Base-by-base conservation (phyloP, 2,797 vertebrate species). In the Pantherophis alleghaniensis region DNA sequence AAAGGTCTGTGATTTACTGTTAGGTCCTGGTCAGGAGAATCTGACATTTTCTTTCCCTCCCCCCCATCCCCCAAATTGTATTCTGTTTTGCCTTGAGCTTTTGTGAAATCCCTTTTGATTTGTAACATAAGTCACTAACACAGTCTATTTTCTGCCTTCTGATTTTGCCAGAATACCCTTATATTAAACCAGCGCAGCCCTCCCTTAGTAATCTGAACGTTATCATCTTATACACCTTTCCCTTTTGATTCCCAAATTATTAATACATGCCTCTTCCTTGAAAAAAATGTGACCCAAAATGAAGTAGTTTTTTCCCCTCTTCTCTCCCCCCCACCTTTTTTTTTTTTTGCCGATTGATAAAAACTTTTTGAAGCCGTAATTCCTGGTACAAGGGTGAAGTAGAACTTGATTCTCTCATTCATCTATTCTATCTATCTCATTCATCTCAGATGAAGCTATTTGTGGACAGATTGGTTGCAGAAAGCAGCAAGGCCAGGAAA, bases 91-190 rank as follows among this genome's bases (percentile, higher is more conserved):
- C 55, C 59, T 89, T 61, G 51, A 89, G 32, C 11, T 60, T 53
- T 92, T 89, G 69, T 79, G 59, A 89, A 89, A 88, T 22, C 22
- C 22, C 51, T 28, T 91, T 51, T 91, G 32, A 24, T 92, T 88
- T 86, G 1, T 83, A 92, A 53, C 28, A 89, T 47, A 24, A 51
- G 60, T 92, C 22, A 90, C 56, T 32, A 89, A 2, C 63, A 42
- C 24, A 90, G 13, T 89, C 13, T 74, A 51, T 87, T 74, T 93
- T 87, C 42, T 59, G 3, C 42, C 83, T 59, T 91, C 61, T 57
- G 16, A 66, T 55, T 86, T 55, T 87, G 56, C 90, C 51, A 47
- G 20, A 86, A 61, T n/a, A 37, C 55, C 26, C 1, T 86, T 66
- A 56, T 55, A 32, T 22, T 5, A 60, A 88, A 37, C 28, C 2